A percentile compares a stretch with the other conserved stretches of the same genome.
phyloP scores from a whole-genome alignment of 2,888 invertebrate species.

The Rhamphomyia laevipes region DNA sequence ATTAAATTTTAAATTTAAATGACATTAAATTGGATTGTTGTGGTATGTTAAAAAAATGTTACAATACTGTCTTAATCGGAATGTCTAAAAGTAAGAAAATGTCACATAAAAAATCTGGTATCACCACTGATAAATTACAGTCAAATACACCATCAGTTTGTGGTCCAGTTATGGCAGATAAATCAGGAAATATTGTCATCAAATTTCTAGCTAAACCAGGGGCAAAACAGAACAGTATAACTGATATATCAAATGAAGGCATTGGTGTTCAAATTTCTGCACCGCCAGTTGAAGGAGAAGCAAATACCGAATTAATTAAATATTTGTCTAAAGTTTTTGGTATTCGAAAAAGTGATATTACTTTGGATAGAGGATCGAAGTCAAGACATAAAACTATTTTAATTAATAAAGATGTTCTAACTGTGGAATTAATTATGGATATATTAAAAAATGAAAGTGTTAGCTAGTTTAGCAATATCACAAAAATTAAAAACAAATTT shows the following conservation, averaged over 20 bases:
- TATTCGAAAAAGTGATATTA: conserved; percentile 56
- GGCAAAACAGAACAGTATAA: conserved; percentile 56
- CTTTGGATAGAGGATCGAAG: conserved; percentile 49
- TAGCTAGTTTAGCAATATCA: too few relatives aligned
- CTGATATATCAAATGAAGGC: conserved; percentile 49
- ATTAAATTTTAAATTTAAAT: too few relatives aligned
- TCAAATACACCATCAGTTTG: not conserved
- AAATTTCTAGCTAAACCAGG: conserved; percentile 63
- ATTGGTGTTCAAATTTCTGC: conserved; percentile 67
- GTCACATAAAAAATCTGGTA: too few relatives aligned
- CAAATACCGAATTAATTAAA: conserved; percentile 63
- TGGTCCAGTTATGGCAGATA: conserved; percentile 38
- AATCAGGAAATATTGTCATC: conserved; percentile 49
- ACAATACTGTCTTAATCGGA: too few relatives aligned
- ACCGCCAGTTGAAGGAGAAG: conserved; percentile 72
- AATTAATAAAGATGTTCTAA: conserved; percentile 37
- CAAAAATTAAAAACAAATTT: too few relatives aligned
- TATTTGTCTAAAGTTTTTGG: conserved; percentile 57
- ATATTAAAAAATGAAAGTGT: conserved; percentile 33
- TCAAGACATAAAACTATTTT: conserved; percentile 46
- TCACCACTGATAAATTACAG: too few relatives aligned
- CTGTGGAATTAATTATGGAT: conserved; percentile 37
- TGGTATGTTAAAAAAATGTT: too few relatives aligned
- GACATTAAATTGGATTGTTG: too few relatives aligned
- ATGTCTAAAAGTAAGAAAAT: too few relatives aligned